Conservation (phyloP, 2,113 vertebrate genomes). For the Aptenodytes patagonicus region DNA sequence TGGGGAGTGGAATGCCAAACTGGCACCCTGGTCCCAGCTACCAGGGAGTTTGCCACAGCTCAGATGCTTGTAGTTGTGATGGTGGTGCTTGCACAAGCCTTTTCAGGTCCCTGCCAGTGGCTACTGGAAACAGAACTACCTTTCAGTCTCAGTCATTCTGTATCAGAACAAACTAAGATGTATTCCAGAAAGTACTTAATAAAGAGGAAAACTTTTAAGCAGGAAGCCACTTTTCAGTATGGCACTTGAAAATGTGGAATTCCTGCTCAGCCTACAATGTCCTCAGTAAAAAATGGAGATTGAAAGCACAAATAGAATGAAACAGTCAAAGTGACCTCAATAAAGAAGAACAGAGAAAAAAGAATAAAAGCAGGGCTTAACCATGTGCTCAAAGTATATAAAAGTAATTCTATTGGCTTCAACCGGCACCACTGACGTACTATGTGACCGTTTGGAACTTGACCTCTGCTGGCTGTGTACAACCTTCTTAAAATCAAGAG, state of each 20-base stretch:
- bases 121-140: not conserved
- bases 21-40: not conserved
- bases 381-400: not conserved
- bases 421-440: not conserved
- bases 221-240: not conserved
- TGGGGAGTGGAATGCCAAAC: not conserved
- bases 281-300: not conserved
- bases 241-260: not conserved
- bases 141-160: not conserved
- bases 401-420: not conserved
- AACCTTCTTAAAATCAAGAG: not conserved
- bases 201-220: not conserved
- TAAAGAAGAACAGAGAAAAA: not conserved
- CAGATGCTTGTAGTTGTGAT: not conserved
- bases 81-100: not conserved
- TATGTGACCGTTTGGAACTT: not conserved
- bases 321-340: constrained; percentile 15
- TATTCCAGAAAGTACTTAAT: not conserved
- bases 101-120: not conserved
- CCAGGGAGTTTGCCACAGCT: not conserved
- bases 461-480: not conserved
- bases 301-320: not conserved
- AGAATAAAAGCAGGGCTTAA: not conserved
- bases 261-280: not conserved
- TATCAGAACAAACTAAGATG: not conserved